phyloP scores from a whole-genome alignment of 1,140 invertebrate genomes.

The Orussus abietinus region DNA sequence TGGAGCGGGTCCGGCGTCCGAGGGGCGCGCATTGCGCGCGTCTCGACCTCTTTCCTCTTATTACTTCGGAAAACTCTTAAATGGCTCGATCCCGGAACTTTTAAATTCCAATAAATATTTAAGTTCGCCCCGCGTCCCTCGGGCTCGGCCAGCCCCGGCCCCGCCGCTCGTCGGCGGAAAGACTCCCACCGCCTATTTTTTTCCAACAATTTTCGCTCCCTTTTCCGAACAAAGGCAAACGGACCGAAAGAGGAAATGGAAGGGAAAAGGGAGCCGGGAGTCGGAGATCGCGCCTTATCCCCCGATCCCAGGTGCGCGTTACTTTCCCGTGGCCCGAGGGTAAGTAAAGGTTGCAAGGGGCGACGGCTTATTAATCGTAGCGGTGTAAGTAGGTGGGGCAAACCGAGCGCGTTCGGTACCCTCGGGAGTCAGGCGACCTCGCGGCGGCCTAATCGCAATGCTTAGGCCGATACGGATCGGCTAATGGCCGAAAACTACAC shows the following conservation, averaged over 20 bases:
- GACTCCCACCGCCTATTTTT: constrained; percentile 9
- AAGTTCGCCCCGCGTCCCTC: constrained; percentile 35
- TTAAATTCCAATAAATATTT: constrained; percentile 51
- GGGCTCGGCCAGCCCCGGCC: no score
- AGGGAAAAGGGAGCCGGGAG: background rate
- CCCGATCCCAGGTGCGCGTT: no score
- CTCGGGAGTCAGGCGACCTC: constrained; percentile 14
- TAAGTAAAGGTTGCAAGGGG: constrained; percentile 4
- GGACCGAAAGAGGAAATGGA: background rate
- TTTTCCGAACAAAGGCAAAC: constrained; percentile 6
- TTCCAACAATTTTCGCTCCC: constrained; percentile 5
- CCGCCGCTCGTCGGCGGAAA: constrained; percentile 14
- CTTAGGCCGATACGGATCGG: constrained; percentile 44
- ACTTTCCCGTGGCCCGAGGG: background rate
- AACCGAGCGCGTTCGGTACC: background rate
- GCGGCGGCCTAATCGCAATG: constrained; percentile 39
- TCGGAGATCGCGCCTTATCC: no score
- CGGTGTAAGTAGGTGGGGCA: no score
- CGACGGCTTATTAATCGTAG: background rate
- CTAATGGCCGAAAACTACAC: constrained; percentile 46
- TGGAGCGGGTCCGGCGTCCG: no score
- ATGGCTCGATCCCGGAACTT: constrained; percentile 39
- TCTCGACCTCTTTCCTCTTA: constrained; percentile 27
- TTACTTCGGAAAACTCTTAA: constrained; percentile 46
- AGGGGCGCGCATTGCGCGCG: background rate